A percentile compares a stretch with the other conserved stretches of the same genome.
These are phyloP conservation scores for Schizopygopsis pylzovi DNA, from an alignment of 2,797 vertebrate species.

Conservation along the genomic window DNA sequence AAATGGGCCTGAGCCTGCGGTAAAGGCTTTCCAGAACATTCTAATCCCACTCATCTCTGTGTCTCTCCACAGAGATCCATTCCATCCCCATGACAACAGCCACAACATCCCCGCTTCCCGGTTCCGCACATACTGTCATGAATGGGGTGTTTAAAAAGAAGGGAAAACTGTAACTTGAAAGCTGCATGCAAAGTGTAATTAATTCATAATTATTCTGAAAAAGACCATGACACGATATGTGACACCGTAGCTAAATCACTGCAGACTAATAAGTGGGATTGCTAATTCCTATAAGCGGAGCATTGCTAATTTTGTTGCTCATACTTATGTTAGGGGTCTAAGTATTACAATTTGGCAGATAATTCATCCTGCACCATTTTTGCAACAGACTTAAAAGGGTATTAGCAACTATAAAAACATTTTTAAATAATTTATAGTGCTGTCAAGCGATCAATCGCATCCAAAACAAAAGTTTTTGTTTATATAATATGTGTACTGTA, in stretches of 20 bases:
- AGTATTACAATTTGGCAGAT: background rate
- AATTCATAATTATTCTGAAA: conserved; percentile 12
- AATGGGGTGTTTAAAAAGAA: conserved; percentile 11
- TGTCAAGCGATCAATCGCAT: too few species aligned
- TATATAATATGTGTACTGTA: background rate
- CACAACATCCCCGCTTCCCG: conserved; percentile 46
- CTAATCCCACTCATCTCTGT: conserved; percentile 55
- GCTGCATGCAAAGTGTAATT: background rate
- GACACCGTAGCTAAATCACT: background rate
- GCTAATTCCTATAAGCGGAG: background rate
- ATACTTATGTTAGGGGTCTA: background rate
- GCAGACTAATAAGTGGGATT: conserved; percentile 6
- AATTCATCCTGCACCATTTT: background rate
- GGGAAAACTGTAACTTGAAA: conserved; percentile 11
- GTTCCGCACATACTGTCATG: background rate
- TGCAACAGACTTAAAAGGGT: background rate
- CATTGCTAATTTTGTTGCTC: background rate
- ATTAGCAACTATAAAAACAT: background rate
- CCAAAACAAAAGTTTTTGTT: too few species aligned
- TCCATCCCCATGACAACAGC: conserved; percentile 52
- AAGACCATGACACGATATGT: background rate
- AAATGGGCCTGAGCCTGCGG: conserved; percentile 68
- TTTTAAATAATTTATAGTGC: too few species aligned
- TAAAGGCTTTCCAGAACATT: conserved; percentile 63
- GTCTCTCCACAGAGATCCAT: conserved; percentile 30